These are phyloP conservation scores for Coracias cyanogaster DNA, from an alignment of 2,797 vertebrate genomes.

Conservation along the genomic window DNA sequence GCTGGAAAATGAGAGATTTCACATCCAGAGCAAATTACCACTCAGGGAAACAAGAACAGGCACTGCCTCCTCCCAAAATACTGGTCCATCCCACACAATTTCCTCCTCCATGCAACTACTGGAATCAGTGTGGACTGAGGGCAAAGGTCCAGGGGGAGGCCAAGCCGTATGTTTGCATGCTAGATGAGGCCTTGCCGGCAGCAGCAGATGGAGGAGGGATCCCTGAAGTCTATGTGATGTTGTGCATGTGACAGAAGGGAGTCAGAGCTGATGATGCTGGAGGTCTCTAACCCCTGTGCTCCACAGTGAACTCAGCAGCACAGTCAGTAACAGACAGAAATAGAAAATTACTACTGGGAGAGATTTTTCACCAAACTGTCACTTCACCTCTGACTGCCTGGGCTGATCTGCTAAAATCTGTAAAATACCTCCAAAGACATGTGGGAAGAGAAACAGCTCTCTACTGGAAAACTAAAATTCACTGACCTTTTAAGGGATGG, in stretches of 20 bases:
- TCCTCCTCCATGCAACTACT: background rate
- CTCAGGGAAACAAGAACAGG: background rate
- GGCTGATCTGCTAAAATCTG: background rate
- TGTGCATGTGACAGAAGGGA: background rate
- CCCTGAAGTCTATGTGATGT: background rate
- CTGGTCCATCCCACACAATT: background rate
- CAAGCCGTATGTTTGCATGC: background rate
- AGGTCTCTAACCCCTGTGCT: background rate
- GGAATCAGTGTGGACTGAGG: background rate
- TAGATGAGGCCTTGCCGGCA: background rate
- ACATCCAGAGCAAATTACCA: background rate
- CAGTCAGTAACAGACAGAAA: slow-evolving; percentile 4
- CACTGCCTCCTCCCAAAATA: background rate
- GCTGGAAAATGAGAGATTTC: background rate
- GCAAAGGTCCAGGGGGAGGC: accelerated
- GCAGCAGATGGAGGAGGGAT: background rate
- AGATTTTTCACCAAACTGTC: slow-evolving; percentile 48
- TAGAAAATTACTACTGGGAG: slow-evolving; percentile 34
- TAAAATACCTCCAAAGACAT: background rate
- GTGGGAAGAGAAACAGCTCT: background rate
- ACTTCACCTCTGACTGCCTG: background rate
- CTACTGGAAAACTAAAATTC: background rate
- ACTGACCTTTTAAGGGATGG: background rate
- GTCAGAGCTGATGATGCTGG: background rate
- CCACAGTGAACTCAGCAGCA: background rate